These are phyloP conservation scores for Netelia melanura DNA, from an alignment of 2,888 invertebrate genomes.

Conservation along the genomic window DNA sequence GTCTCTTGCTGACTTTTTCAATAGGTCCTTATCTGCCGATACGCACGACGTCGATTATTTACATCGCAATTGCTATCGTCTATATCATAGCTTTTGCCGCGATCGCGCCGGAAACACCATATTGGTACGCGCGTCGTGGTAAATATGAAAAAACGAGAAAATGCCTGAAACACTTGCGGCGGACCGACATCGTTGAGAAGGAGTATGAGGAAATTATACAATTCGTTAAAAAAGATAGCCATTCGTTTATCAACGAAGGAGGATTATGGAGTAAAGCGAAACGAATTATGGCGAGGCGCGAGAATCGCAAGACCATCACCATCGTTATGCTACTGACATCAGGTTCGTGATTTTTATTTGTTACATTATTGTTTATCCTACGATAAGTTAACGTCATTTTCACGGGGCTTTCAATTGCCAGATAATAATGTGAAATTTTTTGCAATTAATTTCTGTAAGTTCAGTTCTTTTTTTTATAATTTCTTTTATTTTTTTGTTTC, in stretches of 20 bases:
- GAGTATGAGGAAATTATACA: constrained; percentile 59
- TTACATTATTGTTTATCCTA: no score
- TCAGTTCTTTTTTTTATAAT: not conserved
- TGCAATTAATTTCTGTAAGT: no score
- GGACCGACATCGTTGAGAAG: constrained; percentile 32
- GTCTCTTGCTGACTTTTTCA: constrained; percentile 56
- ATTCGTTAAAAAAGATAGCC: constrained; percentile 44
- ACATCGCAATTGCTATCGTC: constrained; percentile 35
- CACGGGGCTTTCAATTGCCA: no score
- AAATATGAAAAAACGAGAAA: constrained; percentile 56
- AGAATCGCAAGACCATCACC: constrained; percentile 60
- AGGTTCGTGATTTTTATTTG: constrained; percentile 38
- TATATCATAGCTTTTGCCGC: constrained; percentile 15
- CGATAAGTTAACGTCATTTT: no score
- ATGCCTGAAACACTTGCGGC: constrained; percentile 53
- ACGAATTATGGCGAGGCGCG: constrained; percentile 23
- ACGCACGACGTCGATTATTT: constrained; percentile 49
- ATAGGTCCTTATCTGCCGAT: constrained; percentile 47
- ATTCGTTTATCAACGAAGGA: not conserved
- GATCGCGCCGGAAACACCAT: constrained; percentile 63
- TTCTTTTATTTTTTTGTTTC: not conserved
- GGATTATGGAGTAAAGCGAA: constrained; percentile 13
- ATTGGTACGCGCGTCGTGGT: constrained; percentile 55
- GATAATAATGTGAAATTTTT: no score
- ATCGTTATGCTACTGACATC: constrained; percentile 63